Percentiles rank a stretch among this genome's conserved stretches.
Conservation (phyloP, 2,113 vertebrate genomes). For the Chloropsis cyanopogon region DNA sequence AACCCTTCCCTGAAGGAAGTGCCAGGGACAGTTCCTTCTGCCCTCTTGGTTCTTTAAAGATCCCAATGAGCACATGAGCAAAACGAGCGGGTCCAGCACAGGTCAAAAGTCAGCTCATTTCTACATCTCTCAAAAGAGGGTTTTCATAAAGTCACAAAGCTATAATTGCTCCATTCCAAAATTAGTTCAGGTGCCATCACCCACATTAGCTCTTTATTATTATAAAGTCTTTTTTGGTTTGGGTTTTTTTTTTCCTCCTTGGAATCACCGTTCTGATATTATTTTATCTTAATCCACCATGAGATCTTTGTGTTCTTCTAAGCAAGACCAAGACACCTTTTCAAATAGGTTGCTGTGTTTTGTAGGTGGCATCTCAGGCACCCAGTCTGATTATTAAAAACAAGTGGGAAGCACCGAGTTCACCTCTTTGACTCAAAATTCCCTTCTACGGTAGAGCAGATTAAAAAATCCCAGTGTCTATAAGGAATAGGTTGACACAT, state of each 20-base stretch:
- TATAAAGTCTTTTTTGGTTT: neutral
- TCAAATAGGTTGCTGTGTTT: neutral
- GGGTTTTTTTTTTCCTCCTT: neutral
- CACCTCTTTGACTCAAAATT: neutral
- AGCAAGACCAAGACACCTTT: neutral
- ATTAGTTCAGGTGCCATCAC: neutral
- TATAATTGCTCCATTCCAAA: neutral
- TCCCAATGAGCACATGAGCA: accelerated
- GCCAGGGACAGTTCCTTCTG: neutral
- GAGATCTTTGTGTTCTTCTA: neutral
- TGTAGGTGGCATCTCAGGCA: neutral
- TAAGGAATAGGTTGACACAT: neutral
- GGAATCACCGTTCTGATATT: neutral
- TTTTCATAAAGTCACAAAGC: neutral
- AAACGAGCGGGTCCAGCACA: slow-evolving; percentile 11
- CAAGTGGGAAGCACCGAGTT: neutral
- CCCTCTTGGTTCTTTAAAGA: neutral
- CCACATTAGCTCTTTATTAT: neutral
- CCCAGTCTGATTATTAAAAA: neutral
- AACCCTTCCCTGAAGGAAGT: neutral
- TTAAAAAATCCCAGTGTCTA: neutral
- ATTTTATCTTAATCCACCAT: neutral
- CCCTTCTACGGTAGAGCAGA: neutral
- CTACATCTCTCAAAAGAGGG: neutral
- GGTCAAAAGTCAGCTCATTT: neutral